These are phyloP conservation scores for Ctenopoma kingsleyae DNA, from an alignment of 2,797 vertebrate genomes.

Conservation along the genomic window DNA sequence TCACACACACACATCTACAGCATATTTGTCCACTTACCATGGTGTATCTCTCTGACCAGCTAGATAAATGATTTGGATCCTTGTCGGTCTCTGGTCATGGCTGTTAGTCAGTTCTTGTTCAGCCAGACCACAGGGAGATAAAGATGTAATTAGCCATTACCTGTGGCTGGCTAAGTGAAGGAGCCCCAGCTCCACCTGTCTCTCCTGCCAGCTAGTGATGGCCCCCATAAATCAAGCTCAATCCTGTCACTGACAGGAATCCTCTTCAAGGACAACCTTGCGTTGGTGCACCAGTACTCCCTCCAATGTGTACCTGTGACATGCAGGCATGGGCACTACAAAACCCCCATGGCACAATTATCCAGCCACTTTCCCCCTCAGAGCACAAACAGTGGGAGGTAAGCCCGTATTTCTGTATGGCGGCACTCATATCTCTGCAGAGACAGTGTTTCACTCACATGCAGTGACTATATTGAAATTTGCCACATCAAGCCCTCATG, in stretches of 20 bases:
- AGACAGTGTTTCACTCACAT: conserved; percentile 58
- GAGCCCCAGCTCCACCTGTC: conserved; percentile 71
- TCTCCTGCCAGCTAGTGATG: conserved; percentile 76
- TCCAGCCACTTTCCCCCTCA: conserved; percentile 61
- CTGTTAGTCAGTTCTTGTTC: conserved; percentile 64
- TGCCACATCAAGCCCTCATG: conserved; percentile 63
- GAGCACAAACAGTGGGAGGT: conserved; percentile 72
- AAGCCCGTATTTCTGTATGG: conserved; percentile 41
- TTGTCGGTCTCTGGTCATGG: conserved; percentile 58
- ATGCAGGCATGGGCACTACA: conserved; percentile 59
- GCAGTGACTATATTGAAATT: conserved; percentile 79
- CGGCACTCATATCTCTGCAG: conserved; percentile 48
- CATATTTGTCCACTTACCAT: conserved; percentile 64
- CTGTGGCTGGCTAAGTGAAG: conserved; percentile 80
- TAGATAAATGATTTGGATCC: conserved; percentile 67
- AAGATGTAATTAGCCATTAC: conserved; percentile 85
- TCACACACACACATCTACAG: conserved; percentile 61
- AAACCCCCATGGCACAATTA: conserved; percentile 74
- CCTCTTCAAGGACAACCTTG: conserved; percentile 82
- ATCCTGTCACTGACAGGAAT: conserved; percentile 82
- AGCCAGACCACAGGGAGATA: conserved; percentile 75
- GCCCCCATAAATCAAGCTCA: conserved; percentile 86
- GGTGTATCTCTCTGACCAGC: conserved; percentile 59
- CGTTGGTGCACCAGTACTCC: conserved; percentile 58
- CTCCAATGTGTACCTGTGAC: conserved; percentile 63